phyloP scores from a whole-genome alignment of 1,140 invertebrate species.

The Atta cephalotes region DNA sequence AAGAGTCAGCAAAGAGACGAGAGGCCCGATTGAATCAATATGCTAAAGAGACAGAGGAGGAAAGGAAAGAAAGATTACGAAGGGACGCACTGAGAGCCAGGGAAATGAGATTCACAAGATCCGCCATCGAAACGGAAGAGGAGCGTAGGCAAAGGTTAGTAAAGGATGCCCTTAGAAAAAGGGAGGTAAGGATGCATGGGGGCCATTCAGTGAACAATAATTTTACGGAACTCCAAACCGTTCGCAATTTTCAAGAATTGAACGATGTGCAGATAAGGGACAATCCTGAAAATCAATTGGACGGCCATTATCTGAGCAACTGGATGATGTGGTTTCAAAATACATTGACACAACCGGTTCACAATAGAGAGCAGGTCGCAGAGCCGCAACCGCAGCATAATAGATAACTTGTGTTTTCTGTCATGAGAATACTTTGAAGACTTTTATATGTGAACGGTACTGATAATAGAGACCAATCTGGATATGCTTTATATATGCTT shows the following conservation, averaged over 20 bases:
- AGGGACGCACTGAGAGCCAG: constrained; percentile 79
- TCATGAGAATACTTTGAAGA: constrained; percentile 7
- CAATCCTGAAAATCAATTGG: constrained; percentile 75
- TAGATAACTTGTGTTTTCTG: constrained; percentile 58
- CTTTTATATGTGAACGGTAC: constrained; percentile 14
- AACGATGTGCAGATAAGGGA: constrained; percentile 77
- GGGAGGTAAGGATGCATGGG: constrained; percentile 79
- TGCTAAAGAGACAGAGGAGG: constrained; percentile 78
- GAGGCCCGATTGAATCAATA: constrained; percentile 80
- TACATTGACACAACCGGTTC: constrained; percentile 72
- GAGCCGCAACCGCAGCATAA: constrained; percentile 67
- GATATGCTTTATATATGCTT: constrained; percentile 64
- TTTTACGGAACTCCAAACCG: constrained; percentile 76
- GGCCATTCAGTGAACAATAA: constrained; percentile 69
- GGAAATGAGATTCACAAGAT: constrained; percentile 81
- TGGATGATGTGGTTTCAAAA: constrained; percentile 82
- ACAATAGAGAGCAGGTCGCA: constrained; percentile 67
- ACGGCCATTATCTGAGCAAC: constrained; percentile 78
- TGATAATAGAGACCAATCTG: constrained; percentile 27
- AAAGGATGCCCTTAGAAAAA: constrained; percentile 79
- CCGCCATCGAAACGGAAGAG: constrained; percentile 80
- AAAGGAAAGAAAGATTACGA: constrained; percentile 78
- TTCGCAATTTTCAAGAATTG: constrained; percentile 77
- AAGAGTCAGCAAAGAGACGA: constrained; percentile 78
- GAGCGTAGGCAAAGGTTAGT: constrained; percentile 79